Evolutionary conservation across 2,888 invertebrate genomes (phyloP).

Genomic region (Shargacucullia verbasci): DNA sequence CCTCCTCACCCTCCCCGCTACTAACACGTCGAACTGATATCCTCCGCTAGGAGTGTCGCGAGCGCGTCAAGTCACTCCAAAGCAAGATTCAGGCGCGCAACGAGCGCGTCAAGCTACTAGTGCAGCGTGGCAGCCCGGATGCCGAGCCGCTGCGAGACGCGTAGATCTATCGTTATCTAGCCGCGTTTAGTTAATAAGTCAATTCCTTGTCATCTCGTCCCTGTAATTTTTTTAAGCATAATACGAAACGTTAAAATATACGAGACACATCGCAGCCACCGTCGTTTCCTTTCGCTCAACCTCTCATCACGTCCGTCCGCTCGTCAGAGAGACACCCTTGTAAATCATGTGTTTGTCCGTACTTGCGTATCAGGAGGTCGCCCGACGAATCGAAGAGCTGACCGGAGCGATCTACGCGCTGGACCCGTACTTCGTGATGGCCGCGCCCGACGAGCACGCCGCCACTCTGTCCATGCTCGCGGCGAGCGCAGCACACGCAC

Average conservation of each 20-base stretch:
- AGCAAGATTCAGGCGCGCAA: conserved; percentile 96
- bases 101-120: conserved; percentile 96
- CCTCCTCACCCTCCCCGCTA: conserved; percentile 74
- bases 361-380: conserved; percentile 91
- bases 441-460: conserved; percentile 90
- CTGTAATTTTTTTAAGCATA: conserved; percentile 74
- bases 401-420: conserved; percentile 92
- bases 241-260: conserved; percentile 77
- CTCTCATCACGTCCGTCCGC: conserved; percentile 60
- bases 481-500: conserved; percentile 83
- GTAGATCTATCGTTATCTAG: conserved; percentile 78
- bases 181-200: conserved; percentile 73
- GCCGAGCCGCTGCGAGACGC: conserved; percentile 92
- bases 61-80: conserved; percentile 95
- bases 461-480: conserved; percentile 81
- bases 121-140: conserved; percentile 96
- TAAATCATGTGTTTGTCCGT: conserved; percentile 87
- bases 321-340: conserved; percentile 74
- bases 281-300: conserved; percentile 79
- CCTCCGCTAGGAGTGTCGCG: conserved; percentile 93
- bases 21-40: conserved; percentile 83
- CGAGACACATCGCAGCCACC: conserved; percentile 79
- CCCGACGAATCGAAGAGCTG: conserved; percentile 92
- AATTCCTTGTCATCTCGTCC: conserved; percentile 74
- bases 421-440: conserved; percentile 92